These are phyloP conservation scores for Lanius collurio DNA, from an alignment of 2,113 vertebrate genomes.

Conservation along the genomic window DNA sequence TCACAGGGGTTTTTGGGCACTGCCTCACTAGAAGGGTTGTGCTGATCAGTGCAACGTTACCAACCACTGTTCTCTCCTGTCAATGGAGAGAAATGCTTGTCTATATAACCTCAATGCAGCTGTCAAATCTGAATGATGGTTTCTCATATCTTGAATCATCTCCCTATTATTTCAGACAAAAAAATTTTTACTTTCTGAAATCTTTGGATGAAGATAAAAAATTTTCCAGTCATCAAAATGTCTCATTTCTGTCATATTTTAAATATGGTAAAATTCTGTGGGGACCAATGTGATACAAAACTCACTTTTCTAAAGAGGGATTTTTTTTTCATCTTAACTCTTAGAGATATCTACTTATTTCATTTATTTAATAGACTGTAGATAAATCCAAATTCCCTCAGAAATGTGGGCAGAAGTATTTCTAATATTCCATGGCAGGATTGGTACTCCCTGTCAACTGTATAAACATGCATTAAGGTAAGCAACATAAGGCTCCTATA, in stretches of 20 bases:
- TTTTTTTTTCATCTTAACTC: neutral
- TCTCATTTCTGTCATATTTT: rapidly evolving
- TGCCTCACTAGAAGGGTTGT: neutral
- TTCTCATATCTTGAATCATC: neutral
- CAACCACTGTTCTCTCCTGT: neutral
- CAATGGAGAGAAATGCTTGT: neutral
- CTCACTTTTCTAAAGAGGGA: neutral
- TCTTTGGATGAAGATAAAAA: neutral
- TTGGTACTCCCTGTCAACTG: neutral
- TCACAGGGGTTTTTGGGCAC: neutral
- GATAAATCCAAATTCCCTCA: neutral
- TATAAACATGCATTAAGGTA: neutral
- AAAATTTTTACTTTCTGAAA: neutral
- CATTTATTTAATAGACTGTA: neutral
- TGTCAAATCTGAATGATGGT: neutral
- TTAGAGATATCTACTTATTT: neutral
- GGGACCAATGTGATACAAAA: neutral
- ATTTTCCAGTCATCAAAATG: neutral
- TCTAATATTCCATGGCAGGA: neutral
- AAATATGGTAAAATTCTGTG: neutral
- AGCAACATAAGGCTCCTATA: neutral
- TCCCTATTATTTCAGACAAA: neutral
- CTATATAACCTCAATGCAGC: neutral
- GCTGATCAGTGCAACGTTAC: rapidly evolving
- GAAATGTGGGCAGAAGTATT: neutral